Conservation (phyloP, 1,140 invertebrate genomes). For the Drosophila parvula region DNA sequence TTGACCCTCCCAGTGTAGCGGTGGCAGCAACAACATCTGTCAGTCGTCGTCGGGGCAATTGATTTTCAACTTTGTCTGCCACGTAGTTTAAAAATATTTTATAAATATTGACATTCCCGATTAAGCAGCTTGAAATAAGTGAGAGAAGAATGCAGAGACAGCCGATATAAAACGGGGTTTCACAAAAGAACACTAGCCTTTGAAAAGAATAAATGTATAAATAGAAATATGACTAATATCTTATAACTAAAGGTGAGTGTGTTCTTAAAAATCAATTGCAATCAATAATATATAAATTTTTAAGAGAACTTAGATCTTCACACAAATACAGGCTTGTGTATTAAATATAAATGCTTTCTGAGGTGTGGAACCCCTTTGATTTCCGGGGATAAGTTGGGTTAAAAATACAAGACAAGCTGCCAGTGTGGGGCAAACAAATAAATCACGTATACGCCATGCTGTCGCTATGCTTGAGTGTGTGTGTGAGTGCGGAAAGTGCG, state of each 20-base stretch:
- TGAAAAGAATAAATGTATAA: no score
- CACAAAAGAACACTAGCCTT: no score
- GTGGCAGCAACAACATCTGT: conserved; percentile 47
- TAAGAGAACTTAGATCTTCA: no score
- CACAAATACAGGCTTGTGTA: no score
- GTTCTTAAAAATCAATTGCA: no score
- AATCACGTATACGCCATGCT: conserved; percentile 74
- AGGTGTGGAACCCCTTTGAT: no score
- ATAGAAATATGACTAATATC: no score
- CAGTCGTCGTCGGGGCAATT: conserved; percentile 60
- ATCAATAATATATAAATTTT: no score
- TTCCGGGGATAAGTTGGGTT: neutral
- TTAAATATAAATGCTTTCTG: no score
- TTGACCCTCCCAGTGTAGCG: conserved; percentile 11
- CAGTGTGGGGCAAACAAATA: conserved; percentile 41
- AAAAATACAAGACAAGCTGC: neutral
- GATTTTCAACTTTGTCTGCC: conserved; percentile 70
- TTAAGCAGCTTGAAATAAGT: conserved; percentile 18
- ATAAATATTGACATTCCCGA: conserved; percentile 75
- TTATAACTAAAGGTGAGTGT: no score
- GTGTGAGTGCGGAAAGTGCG: conserved; percentile 15
- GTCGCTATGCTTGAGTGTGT: neutral
- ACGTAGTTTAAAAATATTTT: conserved; percentile 80
- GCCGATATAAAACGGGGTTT: no score
- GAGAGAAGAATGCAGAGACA: neutral